Evolutionary conservation across 2,113 vertebrate genomes (phyloP), one percentile per base, ranked within the genome.

Genomic region (Misgurnus mizolepis): DNA sequence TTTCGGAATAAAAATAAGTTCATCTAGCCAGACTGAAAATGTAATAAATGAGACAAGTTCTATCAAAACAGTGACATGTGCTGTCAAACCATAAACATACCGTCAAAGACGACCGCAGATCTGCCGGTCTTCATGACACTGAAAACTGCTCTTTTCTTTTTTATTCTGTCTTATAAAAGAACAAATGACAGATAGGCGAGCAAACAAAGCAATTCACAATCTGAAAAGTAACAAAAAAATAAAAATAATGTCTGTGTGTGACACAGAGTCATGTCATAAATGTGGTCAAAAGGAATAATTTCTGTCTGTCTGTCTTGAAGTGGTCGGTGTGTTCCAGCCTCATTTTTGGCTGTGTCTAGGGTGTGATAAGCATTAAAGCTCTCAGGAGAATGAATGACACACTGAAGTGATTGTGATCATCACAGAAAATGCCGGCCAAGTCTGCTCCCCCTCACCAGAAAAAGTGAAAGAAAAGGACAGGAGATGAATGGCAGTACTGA

Each of bases 321-420:
- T 8, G 8, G 12, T 61, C 7, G 62, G 18, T 49, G 10, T 64
- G 27, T 34, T 75, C 43, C 41, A 79, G 53, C 64, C 43, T 56
- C 39, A 68, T 49, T 53, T 82, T 82, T 65, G 53, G 61, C 41
- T 43, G 58, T 55, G 39, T 64, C 76, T 79, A 53, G 47, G 47
- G 55, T 82, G 68, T 49, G 72, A 78, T 58, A 83, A 74, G 66
- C 80, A 62, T 66, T 75, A 58, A 39, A 61, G 67, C 56, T 58
- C 77, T 83, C 66, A 41, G 41, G 70, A 72, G 69, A 69, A 56
- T 66, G 40, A 60, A 45, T 43, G 66, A 58, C 72, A 81, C 76
- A 71, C 61, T 47, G 80, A 79, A 85, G 76, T 71, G 80, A 85
- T 82, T 67, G 83, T 65, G 68, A 82, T 82, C 66, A 67, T 82